Evolutionary conservation across 2,888 invertebrate genomes (phyloP).

Genomic region (Drosophila merina): DNA sequence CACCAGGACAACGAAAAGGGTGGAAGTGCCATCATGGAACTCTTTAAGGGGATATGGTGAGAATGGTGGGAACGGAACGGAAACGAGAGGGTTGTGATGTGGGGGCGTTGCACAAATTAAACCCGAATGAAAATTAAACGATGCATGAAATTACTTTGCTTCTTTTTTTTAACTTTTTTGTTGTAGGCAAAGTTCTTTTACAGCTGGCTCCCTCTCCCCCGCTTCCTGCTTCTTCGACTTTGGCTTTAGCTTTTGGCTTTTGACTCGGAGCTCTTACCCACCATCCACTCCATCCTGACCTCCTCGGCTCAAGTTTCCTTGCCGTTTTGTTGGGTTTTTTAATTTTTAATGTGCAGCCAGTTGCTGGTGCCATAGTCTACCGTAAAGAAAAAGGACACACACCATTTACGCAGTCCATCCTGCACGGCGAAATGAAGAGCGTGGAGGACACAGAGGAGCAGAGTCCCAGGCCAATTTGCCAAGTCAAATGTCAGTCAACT

Average conservation of each 20-base stretch:
- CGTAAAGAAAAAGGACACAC: conserved; percentile 62
- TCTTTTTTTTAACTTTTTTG: conserved; percentile 37
- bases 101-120: conserved; percentile 79
- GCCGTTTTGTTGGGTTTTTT: conserved; percentile 64
- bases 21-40: conserved; percentile 45
- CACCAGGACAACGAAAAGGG: conserved; percentile 9
- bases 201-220: conserved; percentile 7
- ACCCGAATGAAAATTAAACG: conserved; percentile 82
- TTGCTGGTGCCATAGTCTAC: conserved; percentile 49
- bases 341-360: conserved; percentile 78
- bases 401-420: conserved; percentile 70
- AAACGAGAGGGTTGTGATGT: background rate
- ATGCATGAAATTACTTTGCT: conserved; percentile 82
- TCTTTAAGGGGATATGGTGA: conserved; percentile 60
- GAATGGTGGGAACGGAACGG: conserved; percentile 29
- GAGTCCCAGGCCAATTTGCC: conserved; percentile 66
- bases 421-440: conserved; percentile 39
- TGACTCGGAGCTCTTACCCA: conserved; percentile 22
- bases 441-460: conserved; percentile 5
- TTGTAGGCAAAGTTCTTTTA: conserved; percentile 43
- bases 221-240: conserved; percentile 47
- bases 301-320: conserved; percentile 17
- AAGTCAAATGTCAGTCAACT: conserved; percentile 78
- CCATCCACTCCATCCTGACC: background rate
- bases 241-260: conserved; percentile 52